Percentiles rank a stretch among this genome's conserved stretches.
phyloP scores from a whole-genome alignment of 2,797 vertebrate genomes.

The Nyctibius grandis region DNA sequence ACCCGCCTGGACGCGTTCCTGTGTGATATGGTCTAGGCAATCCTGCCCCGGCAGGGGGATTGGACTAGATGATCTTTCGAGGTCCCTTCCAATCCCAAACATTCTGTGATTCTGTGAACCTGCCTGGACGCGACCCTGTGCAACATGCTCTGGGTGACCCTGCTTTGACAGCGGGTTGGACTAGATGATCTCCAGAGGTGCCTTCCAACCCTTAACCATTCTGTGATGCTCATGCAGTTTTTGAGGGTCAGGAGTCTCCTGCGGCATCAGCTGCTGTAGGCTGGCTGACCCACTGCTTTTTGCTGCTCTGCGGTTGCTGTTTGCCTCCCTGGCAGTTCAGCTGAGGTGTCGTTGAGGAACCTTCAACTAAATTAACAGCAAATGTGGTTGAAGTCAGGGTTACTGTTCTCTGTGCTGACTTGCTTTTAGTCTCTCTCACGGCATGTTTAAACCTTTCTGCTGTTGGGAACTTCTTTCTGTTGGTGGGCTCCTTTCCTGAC shows the following conservation, averaged over 20 bases:
- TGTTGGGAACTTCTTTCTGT: background rate
- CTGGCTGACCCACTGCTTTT: background rate
- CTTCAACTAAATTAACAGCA: background rate
- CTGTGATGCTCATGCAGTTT: background rate
- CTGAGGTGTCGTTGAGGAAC: background rate
- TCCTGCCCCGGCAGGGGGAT: too few relatives aligned
- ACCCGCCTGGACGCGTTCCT: too few relatives aligned
- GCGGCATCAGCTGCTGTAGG: background rate
- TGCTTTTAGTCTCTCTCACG: background rate
- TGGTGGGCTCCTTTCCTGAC: background rate
- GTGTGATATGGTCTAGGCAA: too few relatives aligned
- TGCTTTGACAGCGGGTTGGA: too few relatives aligned
- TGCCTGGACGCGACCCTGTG: too few relatives aligned
- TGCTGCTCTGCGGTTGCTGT: background rate
- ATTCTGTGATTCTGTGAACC: too few relatives aligned
- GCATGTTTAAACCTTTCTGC: background rate
- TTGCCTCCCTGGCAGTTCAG: background rate
- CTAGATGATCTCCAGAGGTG: too few relatives aligned
- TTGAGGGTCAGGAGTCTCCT: background rate
- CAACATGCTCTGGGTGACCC: too few relatives aligned
- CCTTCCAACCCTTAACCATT: too few relatives aligned
- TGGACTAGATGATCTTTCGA: too few relatives aligned
- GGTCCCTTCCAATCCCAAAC: too few relatives aligned
- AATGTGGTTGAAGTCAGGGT: background rate
- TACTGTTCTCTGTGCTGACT: background rate